These are phyloP conservation scores for Calidris pugnax DNA, from an alignment of 2,113 vertebrate genomes.

Conservation along the genomic window DNA sequence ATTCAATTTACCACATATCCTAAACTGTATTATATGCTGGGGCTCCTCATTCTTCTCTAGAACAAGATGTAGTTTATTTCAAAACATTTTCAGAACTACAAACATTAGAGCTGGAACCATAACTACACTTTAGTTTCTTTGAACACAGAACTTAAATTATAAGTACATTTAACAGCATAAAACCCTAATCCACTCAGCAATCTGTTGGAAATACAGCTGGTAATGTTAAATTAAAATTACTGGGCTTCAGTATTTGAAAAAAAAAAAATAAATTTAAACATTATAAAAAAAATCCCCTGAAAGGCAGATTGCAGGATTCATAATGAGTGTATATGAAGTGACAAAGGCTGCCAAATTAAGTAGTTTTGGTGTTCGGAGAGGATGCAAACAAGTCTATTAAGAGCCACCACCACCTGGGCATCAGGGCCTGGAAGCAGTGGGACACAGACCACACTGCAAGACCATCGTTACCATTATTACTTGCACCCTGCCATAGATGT, in stretches of 20 bases:
- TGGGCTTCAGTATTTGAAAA: background rate
- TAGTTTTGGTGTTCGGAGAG: background rate
- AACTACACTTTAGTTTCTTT: background rate
- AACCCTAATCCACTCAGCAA: background rate
- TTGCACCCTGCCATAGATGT: background rate
- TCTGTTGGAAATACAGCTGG: background rate
- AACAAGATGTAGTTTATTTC: background rate
- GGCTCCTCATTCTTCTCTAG: background rate
- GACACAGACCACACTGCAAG: background rate
- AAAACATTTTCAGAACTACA: background rate
- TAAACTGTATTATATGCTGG: background rate
- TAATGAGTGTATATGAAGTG: background rate
- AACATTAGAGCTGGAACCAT: background rate
- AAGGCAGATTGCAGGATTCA: background rate
- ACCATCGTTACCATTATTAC: background rate
- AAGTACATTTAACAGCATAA: background rate
- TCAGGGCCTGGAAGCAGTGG: background rate
- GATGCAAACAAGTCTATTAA: background rate
- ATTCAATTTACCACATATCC: background rate
- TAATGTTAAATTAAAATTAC: background rate
- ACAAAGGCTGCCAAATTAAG: background rate
- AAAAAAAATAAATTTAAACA: background rate
- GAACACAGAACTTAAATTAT: background rate
- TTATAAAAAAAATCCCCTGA: background rate
- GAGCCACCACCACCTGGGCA: background rate